Conservation (phyloP, 2,888 invertebrate species). For the Pristionchus exspectatus region DNA sequence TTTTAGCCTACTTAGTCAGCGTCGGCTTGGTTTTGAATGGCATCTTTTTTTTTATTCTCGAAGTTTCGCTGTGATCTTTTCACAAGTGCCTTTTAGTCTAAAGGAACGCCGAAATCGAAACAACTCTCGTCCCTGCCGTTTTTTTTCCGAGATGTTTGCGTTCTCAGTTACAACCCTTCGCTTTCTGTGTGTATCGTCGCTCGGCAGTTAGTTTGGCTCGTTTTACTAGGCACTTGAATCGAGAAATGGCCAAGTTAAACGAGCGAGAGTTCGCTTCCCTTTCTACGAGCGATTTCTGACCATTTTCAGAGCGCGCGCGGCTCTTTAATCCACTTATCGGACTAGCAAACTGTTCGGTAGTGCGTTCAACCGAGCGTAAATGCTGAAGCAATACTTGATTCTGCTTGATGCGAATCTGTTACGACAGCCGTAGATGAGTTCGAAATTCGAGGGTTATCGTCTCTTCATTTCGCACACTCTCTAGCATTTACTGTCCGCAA, state of each 20-base stretch:
- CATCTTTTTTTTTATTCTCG: too few species aligned
- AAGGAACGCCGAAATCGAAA: neutral
- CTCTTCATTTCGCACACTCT: too few species aligned
- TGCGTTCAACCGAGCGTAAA: neutral
- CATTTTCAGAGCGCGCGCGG: neutral
- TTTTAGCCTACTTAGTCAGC: neutral
- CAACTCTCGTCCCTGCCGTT: neutral
- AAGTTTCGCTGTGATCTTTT: neutral
- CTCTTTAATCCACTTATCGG: neutral
- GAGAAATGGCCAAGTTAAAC: neutral
- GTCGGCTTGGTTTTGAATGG: too few species aligned
- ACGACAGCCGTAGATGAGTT: neutral
- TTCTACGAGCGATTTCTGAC: neutral
- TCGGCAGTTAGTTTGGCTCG: conserved; percentile 30
- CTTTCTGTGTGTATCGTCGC: neutral
- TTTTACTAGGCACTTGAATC: conserved; percentile 47
- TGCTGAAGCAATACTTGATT: neutral
- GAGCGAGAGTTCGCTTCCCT: neutral
- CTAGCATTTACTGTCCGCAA: too few species aligned
- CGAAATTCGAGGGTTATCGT: neutral
- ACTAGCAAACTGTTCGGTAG: neutral
- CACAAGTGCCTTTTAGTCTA: neutral
- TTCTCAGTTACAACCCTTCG: conserved; percentile 40
- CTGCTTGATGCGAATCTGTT: neutral
- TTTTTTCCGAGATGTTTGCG: conserved; percentile 24